These are phyloP conservation scores for Phrynocephalus guinanensis DNA, from an alignment of 2,797 vertebrate species.

Conservation along the genomic window DNA sequence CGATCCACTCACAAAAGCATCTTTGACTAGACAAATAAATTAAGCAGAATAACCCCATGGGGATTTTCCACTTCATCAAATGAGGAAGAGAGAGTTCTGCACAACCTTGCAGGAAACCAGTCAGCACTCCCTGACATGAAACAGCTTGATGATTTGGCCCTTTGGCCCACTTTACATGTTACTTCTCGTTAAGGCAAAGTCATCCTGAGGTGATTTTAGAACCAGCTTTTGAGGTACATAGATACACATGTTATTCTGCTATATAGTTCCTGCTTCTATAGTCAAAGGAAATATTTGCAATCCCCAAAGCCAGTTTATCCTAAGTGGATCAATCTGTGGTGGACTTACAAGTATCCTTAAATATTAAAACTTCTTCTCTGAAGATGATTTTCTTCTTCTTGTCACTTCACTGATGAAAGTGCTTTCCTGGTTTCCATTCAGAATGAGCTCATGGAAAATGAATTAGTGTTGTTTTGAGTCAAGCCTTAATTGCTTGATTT, in stretches of 20 bases:
- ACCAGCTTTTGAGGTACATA: neutral
- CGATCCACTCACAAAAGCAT: constrained; percentile 21
- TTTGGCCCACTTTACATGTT: neutral
- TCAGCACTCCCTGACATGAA: constrained; percentile 21
- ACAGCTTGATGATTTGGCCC: neutral
- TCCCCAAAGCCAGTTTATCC: neutral
- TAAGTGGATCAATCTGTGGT: neutral
- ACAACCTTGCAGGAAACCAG: neutral
- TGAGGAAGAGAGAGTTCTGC: constrained; percentile 20
- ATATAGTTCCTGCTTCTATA: neutral
- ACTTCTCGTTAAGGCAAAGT: neutral
- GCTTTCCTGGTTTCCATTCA: neutral
- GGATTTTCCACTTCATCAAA: constrained; percentile 6
- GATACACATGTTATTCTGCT: neutral
- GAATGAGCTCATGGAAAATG: neutral
- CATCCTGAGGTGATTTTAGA: neutral
- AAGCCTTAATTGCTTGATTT: neutral
- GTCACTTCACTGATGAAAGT: neutral
- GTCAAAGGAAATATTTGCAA: neutral
- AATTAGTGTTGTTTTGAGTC: neutral
- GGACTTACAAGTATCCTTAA: neutral
- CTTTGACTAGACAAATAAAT: constrained; percentile 42
- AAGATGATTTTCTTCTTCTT: neutral
- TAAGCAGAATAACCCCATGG: constrained; percentile 33
- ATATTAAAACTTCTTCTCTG: neutral